Base-by-base conservation (phyloP, 1,140 invertebrate genomes). In the Drosophila mayri region DNA sequence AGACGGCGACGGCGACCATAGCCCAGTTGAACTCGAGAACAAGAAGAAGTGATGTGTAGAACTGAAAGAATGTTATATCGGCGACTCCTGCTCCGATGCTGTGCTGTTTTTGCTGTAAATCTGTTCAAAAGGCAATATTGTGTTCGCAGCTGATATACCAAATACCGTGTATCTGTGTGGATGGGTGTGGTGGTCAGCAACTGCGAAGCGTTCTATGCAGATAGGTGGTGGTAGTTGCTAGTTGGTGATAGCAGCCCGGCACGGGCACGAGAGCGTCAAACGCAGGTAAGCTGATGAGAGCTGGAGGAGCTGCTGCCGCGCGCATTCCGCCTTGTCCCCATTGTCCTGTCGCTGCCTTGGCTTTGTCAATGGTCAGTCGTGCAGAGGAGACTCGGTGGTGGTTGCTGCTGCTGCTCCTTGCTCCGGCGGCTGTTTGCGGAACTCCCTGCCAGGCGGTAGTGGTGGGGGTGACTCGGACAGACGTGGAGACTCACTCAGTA, bases 111-210 rank as follows among this genome's bases (percentile, higher is more conserved):
- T n/a, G 61, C 85, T 90, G 85, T 73, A 90, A 90, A 90, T 90
- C 82, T 85, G 74, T 90, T 88, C 58, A 90, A 88, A 90, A 90
- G 76, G 81, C 79, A 90, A 90, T 90, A 80, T 79, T 80, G 68
- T 90, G 85, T 90, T 90, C 85, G 85, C 85, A 90, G 85, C 86
- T 90, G 85, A 90, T 90, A 90, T 90, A 85, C 81, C 76, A 84
- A 90, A 90, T 90, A 90, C 86, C 86, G 86, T 88, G 78, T 90
- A 59, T 71, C 66, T 90, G 81, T 79, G 86, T 90, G 81, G 77
- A 81, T 88, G 74, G 67, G 62, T 85, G 83, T 80, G 50, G 72
- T 64, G 64, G 72, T 84, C 85, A 88, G 86, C 85, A 85, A 75
- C 86, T 76, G 78, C 82, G 83, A 85, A 90, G 74, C 86, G 74